Evolutionary conservation across 92 coral and sea anemone genomes (phyloP).

Genomic region (Epizoanthus ramosus): DNA sequence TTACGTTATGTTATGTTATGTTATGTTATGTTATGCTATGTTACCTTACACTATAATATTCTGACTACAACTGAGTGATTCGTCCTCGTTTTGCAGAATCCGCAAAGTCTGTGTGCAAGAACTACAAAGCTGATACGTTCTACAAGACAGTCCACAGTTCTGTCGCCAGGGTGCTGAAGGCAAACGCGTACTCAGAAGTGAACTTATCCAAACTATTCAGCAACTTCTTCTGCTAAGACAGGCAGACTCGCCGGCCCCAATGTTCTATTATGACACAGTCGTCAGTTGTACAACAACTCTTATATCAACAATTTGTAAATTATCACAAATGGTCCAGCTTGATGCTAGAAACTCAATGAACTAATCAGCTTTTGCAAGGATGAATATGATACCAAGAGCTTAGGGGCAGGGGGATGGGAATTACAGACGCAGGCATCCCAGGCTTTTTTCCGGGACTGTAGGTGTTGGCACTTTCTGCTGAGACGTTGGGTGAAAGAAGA

Average conservation of each 20-base stretch:
- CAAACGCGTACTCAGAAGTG: conserved; percentile 94
- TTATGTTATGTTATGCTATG: too few species aligned
- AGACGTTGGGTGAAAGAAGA: too few species aligned
- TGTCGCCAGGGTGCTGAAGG: conserved; percentile 59
- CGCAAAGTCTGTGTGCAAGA: not conserved
- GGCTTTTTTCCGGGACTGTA: too few species aligned
- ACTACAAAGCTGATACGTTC: conserved; percentile 37
- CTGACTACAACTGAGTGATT: not conserved
- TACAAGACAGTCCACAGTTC: conserved; percentile 57
- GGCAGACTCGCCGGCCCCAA: not conserved
- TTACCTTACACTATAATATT: not conserved
- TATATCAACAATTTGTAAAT: not conserved
- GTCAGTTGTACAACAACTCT: not conserved
- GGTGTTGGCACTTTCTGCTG: too few species aligned
- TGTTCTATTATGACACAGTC: not conserved
- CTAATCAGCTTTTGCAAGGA: not conserved
- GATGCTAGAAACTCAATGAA: not conserved
- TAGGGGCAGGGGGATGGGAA: too few species aligned
- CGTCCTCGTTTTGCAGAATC: not conserved
- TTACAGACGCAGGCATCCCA: too few species aligned
- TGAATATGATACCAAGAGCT: too few species aligned
- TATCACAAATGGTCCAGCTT: not conserved
- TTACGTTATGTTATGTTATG: too few species aligned
- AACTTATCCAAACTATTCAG: conserved; percentile 85
- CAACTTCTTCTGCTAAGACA: conserved; percentile 45